phyloP scores from a whole-genome alignment of 2,888 invertebrate species.

The Aelia acuminata region DNA sequence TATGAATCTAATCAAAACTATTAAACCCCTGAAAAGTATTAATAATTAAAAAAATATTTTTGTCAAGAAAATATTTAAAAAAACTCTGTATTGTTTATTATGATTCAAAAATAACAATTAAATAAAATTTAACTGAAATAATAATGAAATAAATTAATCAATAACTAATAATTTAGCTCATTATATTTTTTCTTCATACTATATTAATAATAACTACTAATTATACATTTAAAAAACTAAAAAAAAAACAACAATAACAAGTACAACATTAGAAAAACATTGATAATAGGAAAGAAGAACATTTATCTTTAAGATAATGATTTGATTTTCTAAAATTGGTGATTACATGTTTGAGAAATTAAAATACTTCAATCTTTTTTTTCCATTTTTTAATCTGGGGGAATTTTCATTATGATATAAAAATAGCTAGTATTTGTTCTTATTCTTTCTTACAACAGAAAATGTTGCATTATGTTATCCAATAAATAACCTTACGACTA shows the following conservation, averaged over 20 bases:
- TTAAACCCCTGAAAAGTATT: not conserved
- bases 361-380: constrained; percentile 1
- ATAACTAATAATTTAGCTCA: constrained; percentile 10
- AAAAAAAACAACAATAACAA: not conserved
- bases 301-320: not conserved
- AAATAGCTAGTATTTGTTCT: constrained; percentile 52
- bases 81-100: constrained; percentile 13
- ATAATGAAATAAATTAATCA: constrained; percentile 38
- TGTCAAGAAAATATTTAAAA: not conserved
- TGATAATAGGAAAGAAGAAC: not conserved
- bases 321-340: constrained; percentile 2
- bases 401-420: constrained; percentile 33
- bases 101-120: not conserved
- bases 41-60: not conserved
- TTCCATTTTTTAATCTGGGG: not conserved
- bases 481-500: constrained; percentile 56
- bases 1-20: not conserved
- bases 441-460: constrained; percentile 44
- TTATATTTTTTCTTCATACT: not conserved
- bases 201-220: not conserved
- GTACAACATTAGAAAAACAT: not conserved
- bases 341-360: constrained; percentile 1
- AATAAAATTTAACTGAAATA: constrained; percentile 34
- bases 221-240: not conserved
- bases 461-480: constrained; percentile 12